Evolutionary conservation across 2,888 invertebrate species (phyloP).

Genomic region (Alloplasta piceator): DNA sequence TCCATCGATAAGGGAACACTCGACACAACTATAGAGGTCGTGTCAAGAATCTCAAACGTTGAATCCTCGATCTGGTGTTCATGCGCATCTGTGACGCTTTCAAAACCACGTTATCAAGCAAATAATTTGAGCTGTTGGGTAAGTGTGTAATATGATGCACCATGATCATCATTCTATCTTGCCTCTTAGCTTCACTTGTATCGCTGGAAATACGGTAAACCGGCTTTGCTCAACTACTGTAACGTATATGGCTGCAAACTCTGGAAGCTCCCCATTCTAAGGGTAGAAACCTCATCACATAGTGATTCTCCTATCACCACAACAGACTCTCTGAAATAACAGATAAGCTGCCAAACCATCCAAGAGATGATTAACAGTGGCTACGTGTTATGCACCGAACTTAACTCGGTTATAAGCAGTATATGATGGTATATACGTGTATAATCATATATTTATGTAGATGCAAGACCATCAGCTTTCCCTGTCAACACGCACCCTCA

Average conservation of each 20-base stretch:
- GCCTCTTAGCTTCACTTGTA: slow-evolving; percentile 28
- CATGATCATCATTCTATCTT: slow-evolving; percentile 56
- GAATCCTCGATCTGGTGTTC: neutral
- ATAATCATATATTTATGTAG: neutral
- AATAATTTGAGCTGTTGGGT: slow-evolving; percentile 11
- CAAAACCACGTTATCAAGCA: neutral
- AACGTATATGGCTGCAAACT: slow-evolving; percentile 35
- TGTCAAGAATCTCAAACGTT: slow-evolving; percentile 26
- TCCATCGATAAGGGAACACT: slow-evolving; percentile 41
- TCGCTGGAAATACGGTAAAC: neutral
- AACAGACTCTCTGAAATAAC: slow-evolving; percentile 72
- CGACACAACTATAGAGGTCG: neutral
- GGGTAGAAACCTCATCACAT: neutral
- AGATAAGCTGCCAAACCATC: slow-evolving; percentile 71
- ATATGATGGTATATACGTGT: neutral
- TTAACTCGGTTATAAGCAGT: slow-evolving; percentile 63
- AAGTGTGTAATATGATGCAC: slow-evolving; percentile 42
- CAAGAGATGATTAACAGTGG: slow-evolving; percentile 67
- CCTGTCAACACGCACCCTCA: slow-evolving; percentile 7
- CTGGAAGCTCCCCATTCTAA: neutral
- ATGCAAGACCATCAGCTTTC: slow-evolving; percentile 4
- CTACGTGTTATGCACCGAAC: slow-evolving; percentile 67
- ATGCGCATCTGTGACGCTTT: no score
- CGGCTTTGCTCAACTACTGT: slow-evolving; percentile 33
- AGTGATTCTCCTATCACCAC: slow-evolving; percentile 22